Evolutionary conservation across 2,888 invertebrate species (phyloP).

Genomic region (Drosophila recens): DNA sequence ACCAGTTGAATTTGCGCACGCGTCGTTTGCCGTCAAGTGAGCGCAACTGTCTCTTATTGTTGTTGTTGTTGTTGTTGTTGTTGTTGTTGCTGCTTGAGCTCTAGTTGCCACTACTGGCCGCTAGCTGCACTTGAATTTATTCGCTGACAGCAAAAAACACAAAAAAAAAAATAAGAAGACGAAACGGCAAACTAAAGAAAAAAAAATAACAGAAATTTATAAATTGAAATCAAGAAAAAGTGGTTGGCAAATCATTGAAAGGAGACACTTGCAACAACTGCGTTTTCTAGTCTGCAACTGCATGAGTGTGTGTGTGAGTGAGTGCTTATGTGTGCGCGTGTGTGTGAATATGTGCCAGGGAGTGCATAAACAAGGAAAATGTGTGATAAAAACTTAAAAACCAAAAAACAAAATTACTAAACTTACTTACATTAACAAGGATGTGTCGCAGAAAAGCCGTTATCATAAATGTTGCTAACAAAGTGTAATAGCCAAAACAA

Average conservation of each 20-base stretch:
- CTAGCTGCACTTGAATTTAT: conserved; percentile 54
- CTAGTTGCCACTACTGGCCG: conserved; percentile 28
- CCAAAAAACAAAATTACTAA: neutral
- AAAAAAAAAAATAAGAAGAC: conserved; percentile 6
- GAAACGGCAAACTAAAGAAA: neutral
- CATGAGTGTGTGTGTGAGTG: neutral
- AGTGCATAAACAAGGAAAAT: conserved; percentile 11
- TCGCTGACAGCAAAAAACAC: conserved; percentile 21
- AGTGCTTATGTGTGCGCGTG: conserved; percentile 2
- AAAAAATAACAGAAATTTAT: conserved; percentile 6
- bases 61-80: conserved; percentile 27
- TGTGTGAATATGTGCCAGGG: conserved; percentile 2
- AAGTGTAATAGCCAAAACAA: neutral
- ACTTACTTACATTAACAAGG: neutral
- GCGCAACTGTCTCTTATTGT: conserved; percentile 38
- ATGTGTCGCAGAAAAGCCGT: neutral
- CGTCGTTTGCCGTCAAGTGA: conserved; percentile 64
- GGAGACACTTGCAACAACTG: conserved; percentile 21
- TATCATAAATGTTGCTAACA: neutral
- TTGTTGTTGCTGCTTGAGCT: conserved; percentile 22
- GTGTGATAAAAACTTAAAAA: neutral
- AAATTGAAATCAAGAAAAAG: conserved; percentile 36
- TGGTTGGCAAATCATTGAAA: conserved; percentile 27
- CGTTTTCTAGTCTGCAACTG: conserved; percentile 11
- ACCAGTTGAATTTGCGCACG: conserved; percentile 81